Evolutionary conservation across 2,888 invertebrate genomes (phyloP).

Genomic region (Phorcus lineatus): DNA sequence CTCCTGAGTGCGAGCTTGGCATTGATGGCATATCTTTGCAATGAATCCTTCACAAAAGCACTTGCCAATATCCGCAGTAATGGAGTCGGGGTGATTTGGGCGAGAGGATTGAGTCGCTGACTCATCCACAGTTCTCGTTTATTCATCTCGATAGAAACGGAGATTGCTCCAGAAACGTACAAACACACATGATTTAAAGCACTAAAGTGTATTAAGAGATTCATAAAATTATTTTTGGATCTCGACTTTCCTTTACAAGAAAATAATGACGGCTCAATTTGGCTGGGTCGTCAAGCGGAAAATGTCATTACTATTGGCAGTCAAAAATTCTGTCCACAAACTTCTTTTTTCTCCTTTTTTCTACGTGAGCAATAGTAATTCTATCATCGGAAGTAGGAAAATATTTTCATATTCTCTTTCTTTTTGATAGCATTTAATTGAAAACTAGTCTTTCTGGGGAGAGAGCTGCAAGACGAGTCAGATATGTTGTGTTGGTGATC

Average conservation of each 20-base stretch:
- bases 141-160: slow-evolving; percentile 4
- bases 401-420: slow-evolving; percentile 1
- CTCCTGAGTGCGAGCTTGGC: background rate
- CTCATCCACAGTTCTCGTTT: background rate
- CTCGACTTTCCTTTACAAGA: background rate
- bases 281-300: slow-evolving; percentile 3
- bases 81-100: background rate
- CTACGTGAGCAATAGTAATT: background rate
- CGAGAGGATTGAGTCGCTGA: background rate
- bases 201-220: slow-evolving; percentile 13
- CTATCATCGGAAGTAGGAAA: background rate
- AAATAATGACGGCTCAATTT: slow-evolving; percentile 10
- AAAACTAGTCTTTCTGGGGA: too few species aligned
- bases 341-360: background rate
- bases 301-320: slow-evolving; percentile 8
- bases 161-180: slow-evolving; percentile 10
- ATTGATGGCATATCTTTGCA: slow-evolving; percentile 1
- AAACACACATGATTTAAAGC: slow-evolving; percentile 13
- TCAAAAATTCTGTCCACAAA: background rate
- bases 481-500: too few species aligned
- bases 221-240: slow-evolving; percentile 19
- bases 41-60: background rate
- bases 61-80: slow-evolving; percentile 3
- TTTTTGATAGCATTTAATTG: background rate
- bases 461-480: too few species aligned